Conservation (phyloP, 2,888 invertebrate species). For the Agrotis segetum region DNA sequence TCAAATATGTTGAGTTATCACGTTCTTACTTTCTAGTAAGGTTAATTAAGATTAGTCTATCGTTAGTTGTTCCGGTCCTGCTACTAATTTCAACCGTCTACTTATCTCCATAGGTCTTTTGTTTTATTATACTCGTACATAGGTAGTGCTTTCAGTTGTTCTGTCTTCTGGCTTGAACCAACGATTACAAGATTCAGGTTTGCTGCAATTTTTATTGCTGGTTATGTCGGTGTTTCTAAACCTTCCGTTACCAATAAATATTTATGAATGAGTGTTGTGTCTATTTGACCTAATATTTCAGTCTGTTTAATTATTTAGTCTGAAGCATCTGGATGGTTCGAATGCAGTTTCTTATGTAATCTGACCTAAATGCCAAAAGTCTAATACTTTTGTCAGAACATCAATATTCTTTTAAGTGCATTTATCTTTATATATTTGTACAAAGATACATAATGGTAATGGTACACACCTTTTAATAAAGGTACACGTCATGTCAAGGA, state of each 20-base stretch:
- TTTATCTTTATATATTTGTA: background rate
- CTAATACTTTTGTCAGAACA: conserved; percentile 2
- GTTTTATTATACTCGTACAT: too few relatives aligned
- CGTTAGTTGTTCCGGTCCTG: too few relatives aligned
- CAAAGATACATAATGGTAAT: conserved; percentile 19
- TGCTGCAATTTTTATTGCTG: background rate
- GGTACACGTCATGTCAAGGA: conserved; percentile 41
- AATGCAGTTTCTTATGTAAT: conserved; percentile 18
- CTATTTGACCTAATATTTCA: conserved; percentile 2
- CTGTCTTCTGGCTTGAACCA: too few relatives aligned
- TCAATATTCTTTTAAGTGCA: conserved; percentile 7
- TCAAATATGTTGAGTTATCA: too few relatives aligned
- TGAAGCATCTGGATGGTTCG: background rate
- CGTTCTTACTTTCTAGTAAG: too few relatives aligned
- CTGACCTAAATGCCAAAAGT: conserved; percentile 43
- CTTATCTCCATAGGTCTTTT: too few relatives aligned
- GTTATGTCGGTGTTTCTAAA: background rate
- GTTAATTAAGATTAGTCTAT: too few relatives aligned
- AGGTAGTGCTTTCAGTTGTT: background rate
- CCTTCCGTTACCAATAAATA: background rate
- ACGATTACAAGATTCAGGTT: background rate
- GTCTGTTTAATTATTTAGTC: conserved; percentile 16
- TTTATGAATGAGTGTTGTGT: conserved; percentile 6
- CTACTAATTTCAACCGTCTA: too few relatives aligned
- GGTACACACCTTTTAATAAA: conserved; percentile 7